Percentiles rank a stretch among this genome's conserved stretches.
These are phyloP conservation scores for Slavum lentiscoides DNA, from an alignment of 2,888 invertebrate species.

Conservation along the genomic window DNA sequence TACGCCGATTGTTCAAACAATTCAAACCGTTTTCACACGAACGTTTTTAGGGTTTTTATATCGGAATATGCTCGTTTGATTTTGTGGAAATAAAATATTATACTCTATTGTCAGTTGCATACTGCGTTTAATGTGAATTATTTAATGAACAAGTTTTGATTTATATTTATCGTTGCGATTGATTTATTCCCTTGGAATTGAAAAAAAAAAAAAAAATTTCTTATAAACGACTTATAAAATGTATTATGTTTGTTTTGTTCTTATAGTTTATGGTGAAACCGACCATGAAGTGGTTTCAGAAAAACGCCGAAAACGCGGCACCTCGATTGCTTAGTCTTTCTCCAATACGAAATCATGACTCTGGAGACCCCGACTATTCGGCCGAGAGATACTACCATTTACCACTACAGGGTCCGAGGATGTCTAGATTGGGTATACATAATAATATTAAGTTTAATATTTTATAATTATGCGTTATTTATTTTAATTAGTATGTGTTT, in stretches of 20 bases:
- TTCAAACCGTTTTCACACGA: conserved; percentile 11
- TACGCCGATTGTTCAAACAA: conserved; percentile 37
- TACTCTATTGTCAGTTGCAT: neutral
- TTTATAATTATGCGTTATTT: too few species aligned
- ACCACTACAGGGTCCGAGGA: conserved; percentile 54
- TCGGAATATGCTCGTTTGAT: neutral
- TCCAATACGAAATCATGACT: conserved; percentile 62
- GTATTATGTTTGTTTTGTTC: neutral
- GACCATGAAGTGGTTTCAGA: conserved; percentile 73
- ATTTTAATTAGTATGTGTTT: too few species aligned
- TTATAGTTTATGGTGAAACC: conserved; percentile 14
- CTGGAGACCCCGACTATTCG: conserved; percentile 53
- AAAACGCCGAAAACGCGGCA: conserved; percentile 65
- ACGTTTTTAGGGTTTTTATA: neutral
- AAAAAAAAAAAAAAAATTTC: neutral
- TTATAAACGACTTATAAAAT: neutral
- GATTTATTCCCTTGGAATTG: too few species aligned
- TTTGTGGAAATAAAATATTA: neutral
- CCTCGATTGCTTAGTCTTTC: conserved; percentile 73
- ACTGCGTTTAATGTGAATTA: neutral
- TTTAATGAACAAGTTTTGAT: neutral
- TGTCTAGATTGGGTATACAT: conserved; percentile 61
- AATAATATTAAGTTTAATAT: too few species aligned
- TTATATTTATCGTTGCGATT: neutral
- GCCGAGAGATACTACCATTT: conserved; percentile 55